Conservation (phyloP, 2,888 invertebrate genomes). For the Spodoptera picta region DNA sequence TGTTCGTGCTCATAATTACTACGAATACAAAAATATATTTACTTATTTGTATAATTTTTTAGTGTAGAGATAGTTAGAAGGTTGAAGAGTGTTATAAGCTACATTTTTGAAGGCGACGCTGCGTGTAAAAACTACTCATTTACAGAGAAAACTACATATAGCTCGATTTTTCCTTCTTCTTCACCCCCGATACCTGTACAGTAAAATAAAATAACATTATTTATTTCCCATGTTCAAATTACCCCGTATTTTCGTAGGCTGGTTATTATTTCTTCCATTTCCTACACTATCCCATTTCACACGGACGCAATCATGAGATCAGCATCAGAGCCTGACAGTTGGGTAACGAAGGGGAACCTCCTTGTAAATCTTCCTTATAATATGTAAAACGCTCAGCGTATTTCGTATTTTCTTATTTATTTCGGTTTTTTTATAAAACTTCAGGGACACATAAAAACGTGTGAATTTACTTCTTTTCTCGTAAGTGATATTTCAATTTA, state of each 20-base stretch:
- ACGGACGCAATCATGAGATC: conserved; percentile 63
- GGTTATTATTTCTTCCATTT: conserved; percentile 35
- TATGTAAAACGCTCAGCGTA: conserved; percentile 39
- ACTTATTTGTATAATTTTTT: too few species aligned
- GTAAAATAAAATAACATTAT: conserved; percentile 1
- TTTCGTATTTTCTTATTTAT: conserved; percentile 30
- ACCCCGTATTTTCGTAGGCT: conserved; percentile 8
- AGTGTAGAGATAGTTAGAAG: too few species aligned
- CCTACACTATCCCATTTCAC: conserved; percentile 50
- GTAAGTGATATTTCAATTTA: conserved; percentile 12
- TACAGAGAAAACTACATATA: too few species aligned
- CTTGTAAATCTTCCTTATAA: conserved; percentile 51
- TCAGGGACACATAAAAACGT: conserved; percentile 8
- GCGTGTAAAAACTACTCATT: too few species aligned
- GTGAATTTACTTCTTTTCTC: conserved; percentile 13
- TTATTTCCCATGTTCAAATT: conserved; percentile 20
- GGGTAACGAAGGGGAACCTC: conserved; percentile 60
- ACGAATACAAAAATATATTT: too few species aligned
- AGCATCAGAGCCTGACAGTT: conserved; percentile 62
- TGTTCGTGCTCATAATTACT: too few species aligned
- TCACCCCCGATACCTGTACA: not conserved
- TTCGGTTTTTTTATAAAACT: conserved; percentile 36
- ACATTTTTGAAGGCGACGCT: too few species aligned
- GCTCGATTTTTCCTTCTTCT: too few species aligned
- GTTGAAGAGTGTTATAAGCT: too few species aligned